Conservation (phyloP, 1,140 invertebrate species). For the Lethocerus indicus region DNA sequence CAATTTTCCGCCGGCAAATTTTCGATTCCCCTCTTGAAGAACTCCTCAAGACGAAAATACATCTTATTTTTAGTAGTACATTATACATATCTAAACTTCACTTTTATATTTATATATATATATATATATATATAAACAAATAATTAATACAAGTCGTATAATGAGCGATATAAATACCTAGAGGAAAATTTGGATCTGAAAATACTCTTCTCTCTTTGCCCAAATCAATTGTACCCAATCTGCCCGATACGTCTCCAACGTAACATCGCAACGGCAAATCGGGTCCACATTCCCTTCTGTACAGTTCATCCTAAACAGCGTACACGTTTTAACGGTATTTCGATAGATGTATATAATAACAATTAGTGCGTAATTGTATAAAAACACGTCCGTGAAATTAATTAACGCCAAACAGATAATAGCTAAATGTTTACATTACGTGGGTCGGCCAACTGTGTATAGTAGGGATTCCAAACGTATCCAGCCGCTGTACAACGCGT, state of each 20-base stretch:
- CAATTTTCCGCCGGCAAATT: too few species aligned
- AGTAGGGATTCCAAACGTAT: slow-evolving; percentile 86
- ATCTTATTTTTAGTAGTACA: too few species aligned
- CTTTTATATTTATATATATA: too few species aligned
- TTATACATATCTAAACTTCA: too few species aligned
- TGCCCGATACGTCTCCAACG: slow-evolving; percentile 77
- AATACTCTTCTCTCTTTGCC: slow-evolving; percentile 61
- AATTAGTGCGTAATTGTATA: not conserved
- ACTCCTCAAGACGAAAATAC: too few species aligned
- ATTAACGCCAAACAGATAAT: not conserved
- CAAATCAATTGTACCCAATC: slow-evolving; percentile 68
- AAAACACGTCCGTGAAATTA: not conserved
- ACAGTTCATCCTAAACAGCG: slow-evolving; percentile 51
- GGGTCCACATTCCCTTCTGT: slow-evolving; percentile 67
- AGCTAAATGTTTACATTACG: slow-evolving; percentile 47
- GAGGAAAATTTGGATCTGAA: slow-evolving; percentile 72
- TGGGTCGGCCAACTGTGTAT: slow-evolving; percentile 74
- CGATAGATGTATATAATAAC: not conserved
- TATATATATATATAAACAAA: too few species aligned
- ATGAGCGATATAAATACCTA: slow-evolving; percentile 35
- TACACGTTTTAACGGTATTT: not conserved
- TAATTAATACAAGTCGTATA: too few species aligned
- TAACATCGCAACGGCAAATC: slow-evolving; percentile 80
- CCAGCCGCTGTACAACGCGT: slow-evolving; percentile 78
- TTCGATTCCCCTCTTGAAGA: too few species aligned